Evolutionary conservation across 2,888 invertebrate species (phyloP).

Genomic region (Hetaerina titia): DNA sequence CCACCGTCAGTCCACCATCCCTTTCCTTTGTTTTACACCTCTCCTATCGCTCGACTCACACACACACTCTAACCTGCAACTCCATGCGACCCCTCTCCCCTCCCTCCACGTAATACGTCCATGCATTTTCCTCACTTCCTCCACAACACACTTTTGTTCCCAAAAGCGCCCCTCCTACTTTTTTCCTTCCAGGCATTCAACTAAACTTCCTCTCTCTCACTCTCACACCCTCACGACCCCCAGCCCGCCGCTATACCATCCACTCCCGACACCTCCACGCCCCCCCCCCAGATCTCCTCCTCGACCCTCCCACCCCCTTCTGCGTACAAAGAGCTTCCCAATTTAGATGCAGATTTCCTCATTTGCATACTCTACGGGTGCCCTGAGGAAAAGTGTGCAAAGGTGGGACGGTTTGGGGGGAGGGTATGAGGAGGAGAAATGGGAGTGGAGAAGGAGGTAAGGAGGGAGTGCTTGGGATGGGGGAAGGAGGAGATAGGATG

Average conservation of each 20-base stretch:
- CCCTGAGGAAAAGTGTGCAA: constrained; percentile 34
- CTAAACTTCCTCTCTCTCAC: constrained; percentile 13
- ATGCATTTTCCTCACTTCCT: background rate
- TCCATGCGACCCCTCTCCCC: background rate
- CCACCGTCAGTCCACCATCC: background rate
- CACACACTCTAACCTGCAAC: background rate
- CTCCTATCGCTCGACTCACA: background rate
- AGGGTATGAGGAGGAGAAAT: background rate
- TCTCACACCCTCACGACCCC: background rate
- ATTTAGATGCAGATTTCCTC: constrained; percentile 64
- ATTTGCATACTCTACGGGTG: constrained; percentile 63
- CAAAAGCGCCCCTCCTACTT: background rate
- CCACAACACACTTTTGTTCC: background rate
- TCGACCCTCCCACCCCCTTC: background rate
- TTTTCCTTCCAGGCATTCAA: background rate
- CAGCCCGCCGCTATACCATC: background rate
- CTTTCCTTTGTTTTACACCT: background rate
- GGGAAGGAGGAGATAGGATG: too few relatives aligned
- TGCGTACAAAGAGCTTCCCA: constrained; percentile 36
- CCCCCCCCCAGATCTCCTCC: background rate
- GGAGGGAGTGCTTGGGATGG: background rate
- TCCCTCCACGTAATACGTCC: background rate
- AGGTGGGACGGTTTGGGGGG: background rate
- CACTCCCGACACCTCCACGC: background rate
- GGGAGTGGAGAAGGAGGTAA: background rate